Percentiles rank a stretch among this genome's conserved stretches.
phyloP scores from a whole-genome alignment of 2,113 vertebrate species.

The Pachycephala philippinensis region DNA sequence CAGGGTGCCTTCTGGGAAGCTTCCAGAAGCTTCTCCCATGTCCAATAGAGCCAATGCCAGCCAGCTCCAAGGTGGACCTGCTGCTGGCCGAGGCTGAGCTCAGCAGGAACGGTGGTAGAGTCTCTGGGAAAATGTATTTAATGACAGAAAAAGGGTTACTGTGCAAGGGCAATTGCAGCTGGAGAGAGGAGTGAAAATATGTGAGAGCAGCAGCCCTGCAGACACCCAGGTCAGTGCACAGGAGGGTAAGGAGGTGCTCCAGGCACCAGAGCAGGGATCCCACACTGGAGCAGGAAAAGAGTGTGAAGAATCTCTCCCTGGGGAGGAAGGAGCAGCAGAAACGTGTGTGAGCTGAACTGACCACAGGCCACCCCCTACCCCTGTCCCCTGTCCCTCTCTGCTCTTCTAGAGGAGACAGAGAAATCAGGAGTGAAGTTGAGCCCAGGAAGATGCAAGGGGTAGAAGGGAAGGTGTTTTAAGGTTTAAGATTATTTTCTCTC shows the following conservation, averaged over 20 bases:
- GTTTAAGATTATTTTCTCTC: neutral
- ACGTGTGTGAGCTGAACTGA: neutral
- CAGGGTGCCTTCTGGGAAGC: neutral
- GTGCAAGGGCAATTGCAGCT: neutral
- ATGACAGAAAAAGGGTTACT: neutral
- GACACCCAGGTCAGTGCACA: neutral
- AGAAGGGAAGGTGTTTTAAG: neutral
- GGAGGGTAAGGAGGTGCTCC: neutral
- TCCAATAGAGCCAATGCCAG: rapidly evolving
- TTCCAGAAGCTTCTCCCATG: neutral
- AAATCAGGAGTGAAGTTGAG: neutral
- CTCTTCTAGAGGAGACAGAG: neutral
- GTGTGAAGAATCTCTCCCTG: neutral
- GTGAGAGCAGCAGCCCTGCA: neutral
- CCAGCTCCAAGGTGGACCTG: rapidly evolving
- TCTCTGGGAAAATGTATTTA: neutral
- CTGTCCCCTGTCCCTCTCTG: neutral
- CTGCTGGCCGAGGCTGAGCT: neutral
- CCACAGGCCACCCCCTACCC: no score
- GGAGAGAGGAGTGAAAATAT: no score
- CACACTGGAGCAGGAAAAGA: neutral
- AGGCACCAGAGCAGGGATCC: neutral
- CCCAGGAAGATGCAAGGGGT: neutral
- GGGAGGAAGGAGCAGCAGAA: neutral
- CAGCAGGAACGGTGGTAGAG: neutral